Evolutionary conservation across 1,140 invertebrate genomes (phyloP), one percentile per base, ranked within the genome.

Genomic region (Bombus vancouverensis): DNA sequence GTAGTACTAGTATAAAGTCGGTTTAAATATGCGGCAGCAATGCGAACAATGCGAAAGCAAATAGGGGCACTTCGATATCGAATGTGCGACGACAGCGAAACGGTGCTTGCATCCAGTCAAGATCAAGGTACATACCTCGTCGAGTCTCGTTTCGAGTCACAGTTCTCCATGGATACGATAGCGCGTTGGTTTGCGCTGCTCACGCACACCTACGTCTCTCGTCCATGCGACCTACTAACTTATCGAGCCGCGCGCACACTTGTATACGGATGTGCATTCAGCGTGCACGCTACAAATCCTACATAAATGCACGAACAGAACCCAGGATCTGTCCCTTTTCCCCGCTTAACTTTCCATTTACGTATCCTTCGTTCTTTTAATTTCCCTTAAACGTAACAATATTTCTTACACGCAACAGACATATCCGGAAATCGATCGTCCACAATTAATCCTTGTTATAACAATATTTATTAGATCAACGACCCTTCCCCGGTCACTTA

Each of bases 91-190:
- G 89, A 87, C 89, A 89, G 88, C 88, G 87, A 90, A 91, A 80
- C 89, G 87, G 88, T 82, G 91, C 93, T 94, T 93, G 93, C 87
- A 85, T 88, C 87, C 90, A 93, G 93, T 93, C 94, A 94, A 94
- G 94, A 94, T 94, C 93, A 94, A 94, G 93, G 93, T 74, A 62
- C 28, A 2, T 32, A 57, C 44, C 71, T 53, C 15, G 71, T 53
- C 78, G 2, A 81, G 70, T 78, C 77, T 66, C 83, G 83, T 81
- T 85, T 34, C 37, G 18, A 81, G 78, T 81, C 83, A 85, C 77
- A 25, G 78, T 85, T 81, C 83, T 79, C 76, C 76, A 47, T 32
- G 76, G 76, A 32, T 44, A 84, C 57, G 76, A 84, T 72, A 80
- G 72, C 71, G 22, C 22, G 62, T 34, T 9, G 18, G 47, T 70